Conservation (phyloP, 35 echinoderm and acorn worm species). For the Eucidaris tribuloides region DNA sequence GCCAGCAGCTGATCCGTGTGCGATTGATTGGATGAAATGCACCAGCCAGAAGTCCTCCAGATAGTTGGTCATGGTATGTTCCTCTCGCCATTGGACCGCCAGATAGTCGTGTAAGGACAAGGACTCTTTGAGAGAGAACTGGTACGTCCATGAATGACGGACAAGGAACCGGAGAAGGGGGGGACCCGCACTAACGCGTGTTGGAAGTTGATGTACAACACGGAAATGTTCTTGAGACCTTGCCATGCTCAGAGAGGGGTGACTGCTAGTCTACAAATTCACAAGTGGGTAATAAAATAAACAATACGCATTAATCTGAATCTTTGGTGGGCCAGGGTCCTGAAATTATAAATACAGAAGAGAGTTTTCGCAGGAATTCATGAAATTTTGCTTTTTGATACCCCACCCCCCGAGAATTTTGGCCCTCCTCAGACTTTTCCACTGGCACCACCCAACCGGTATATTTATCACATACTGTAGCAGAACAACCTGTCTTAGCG, state of each 20-base stretch:
- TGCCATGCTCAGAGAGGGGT: slow-evolving; percentile 32
- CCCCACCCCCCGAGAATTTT: too few species aligned
- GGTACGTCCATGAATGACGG: slow-evolving; percentile 16
- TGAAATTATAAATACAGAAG: too few species aligned
- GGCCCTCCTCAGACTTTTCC: too few species aligned
- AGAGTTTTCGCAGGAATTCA: too few species aligned
- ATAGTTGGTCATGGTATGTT: slow-evolving; percentile 91
- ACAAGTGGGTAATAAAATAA: not conserved
- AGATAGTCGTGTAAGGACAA: slow-evolving; percentile 67
- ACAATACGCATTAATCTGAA: not conserved
- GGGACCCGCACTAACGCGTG: not conserved
- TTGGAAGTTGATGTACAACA: slow-evolving; percentile 4
- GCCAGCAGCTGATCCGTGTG: slow-evolving; percentile 70
- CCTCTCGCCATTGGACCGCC: slow-evolving; percentile 69
- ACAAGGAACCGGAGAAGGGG: not conserved
- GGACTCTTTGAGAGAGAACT: slow-evolving; percentile 8
- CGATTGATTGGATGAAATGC: slow-evolving; percentile 91
- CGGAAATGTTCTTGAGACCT: slow-evolving; percentile 46
- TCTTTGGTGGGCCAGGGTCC: not conserved
- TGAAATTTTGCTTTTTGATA: too few species aligned
- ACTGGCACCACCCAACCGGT: too few species aligned
- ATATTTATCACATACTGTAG: too few species aligned
- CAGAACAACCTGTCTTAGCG: too few species aligned
- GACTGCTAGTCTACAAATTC: slow-evolving; percentile 40
- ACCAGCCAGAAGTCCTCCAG: slow-evolving; percentile 90